phyloP scores from a whole-genome alignment of 2,113 vertebrate genomes.

The Madoqua kirkii region DNA sequence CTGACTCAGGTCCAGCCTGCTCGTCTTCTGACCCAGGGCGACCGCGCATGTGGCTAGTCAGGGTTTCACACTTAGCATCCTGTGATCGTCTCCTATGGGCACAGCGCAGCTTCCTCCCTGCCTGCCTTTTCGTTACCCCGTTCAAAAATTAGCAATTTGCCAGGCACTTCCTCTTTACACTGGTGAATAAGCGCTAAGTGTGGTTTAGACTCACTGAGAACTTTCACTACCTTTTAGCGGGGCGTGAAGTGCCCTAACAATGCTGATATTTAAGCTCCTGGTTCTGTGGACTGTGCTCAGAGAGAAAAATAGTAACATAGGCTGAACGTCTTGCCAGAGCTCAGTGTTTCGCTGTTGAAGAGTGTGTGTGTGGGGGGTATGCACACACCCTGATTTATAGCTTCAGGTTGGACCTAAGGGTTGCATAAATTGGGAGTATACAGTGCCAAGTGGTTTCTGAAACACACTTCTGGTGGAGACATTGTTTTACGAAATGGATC shows the following conservation, averaged over 20 bases:
- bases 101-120: background rate
- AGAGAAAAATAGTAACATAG: background rate
- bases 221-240: background rate
- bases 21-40: background rate
- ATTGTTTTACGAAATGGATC: background rate
- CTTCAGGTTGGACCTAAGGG: background rate
- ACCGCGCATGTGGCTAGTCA: rapidly evolving
- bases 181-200: background rate
- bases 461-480: background rate
- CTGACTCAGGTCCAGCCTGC: background rate
- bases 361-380: background rate
- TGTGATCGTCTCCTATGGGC: background rate
- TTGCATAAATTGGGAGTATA: background rate
- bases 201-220: background rate
- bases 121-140: background rate
- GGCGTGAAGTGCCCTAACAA: background rate
- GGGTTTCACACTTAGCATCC: background rate
- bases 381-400: background rate
- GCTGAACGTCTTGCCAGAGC: background rate
- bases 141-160: background rate
- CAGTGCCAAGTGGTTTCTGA: background rate
- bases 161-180: background rate
- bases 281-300: background rate
- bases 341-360: background rate
- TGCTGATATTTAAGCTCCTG: background rate